Conservation (phyloP, 2,888 invertebrate genomes). For the Oscheius myriophilus region DNA sequence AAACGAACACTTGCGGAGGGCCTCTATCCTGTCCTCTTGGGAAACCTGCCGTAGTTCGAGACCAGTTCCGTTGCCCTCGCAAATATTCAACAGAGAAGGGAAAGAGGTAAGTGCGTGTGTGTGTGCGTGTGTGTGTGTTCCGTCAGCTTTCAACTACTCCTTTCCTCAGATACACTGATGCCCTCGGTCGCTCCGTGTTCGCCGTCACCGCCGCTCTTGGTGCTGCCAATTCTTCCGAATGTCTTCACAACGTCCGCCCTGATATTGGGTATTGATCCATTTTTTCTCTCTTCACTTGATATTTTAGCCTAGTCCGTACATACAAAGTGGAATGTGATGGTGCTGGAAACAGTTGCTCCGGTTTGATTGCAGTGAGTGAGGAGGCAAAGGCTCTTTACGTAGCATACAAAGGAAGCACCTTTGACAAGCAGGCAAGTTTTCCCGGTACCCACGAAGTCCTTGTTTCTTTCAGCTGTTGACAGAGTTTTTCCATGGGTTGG, state of each 20-base stretch:
- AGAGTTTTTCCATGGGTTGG: slow-evolving; percentile 66
- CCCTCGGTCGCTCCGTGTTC: slow-evolving; percentile 66
- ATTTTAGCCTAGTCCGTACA: slow-evolving; percentile 51
- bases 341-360: slow-evolving; percentile 59
- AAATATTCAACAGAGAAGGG: slow-evolving; percentile 37
- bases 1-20: slow-evolving; percentile 62
- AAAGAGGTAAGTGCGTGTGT: slow-evolving; percentile 29
- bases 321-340: slow-evolving; percentile 68
- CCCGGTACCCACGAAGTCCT: not conserved
- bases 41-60: slow-evolving; percentile 65
- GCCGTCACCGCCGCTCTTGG: slow-evolving; percentile 61
- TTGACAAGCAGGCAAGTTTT: slow-evolving; percentile 61
- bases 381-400: slow-evolving; percentile 67
- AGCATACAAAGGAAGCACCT: slow-evolving; percentile 64
- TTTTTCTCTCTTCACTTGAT: not conserved
- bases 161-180: slow-evolving; percentile 62
- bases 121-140: not conserved
- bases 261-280: slow-evolving; percentile 59
- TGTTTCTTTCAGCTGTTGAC: slow-evolving; percentile 46
- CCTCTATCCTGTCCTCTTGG: slow-evolving; percentile 67
- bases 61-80: slow-evolving; percentile 67
- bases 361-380: slow-evolving; percentile 65
- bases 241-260: slow-evolving; percentile 63
- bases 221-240: slow-evolving; percentile 59
- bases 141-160: not conserved